Evolutionary conservation across 23 tunicate genomes (phyloP), one percentile per base, ranked within the genome.

Genomic region (Styela plicata): DNA sequence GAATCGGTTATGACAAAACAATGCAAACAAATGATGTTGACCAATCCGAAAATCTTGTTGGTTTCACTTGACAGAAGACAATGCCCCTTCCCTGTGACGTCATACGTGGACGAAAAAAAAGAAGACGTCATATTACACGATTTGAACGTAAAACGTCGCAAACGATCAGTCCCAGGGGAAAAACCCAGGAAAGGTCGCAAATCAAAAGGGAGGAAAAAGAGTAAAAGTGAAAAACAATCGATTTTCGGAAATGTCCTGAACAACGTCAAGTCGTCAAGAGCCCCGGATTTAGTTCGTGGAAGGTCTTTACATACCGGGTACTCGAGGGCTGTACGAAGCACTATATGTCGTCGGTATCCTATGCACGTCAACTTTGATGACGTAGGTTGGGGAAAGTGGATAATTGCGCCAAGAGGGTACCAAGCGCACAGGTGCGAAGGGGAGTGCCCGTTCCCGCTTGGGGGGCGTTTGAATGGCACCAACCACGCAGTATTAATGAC

Each of bases 381-480:
- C 34, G 52, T 91, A 22, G 97, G 97, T 10, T 91, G 97, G 97
- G 76, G 83, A 21, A 80, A 83, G 31, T 91, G 97, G 97, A 67
- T 91, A 31, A 91, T 91, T 19, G 97, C 97, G n/a, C 97, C 97
- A 18, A 65, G 87, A 24, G 76, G 84, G 2, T 70, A 82, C 37
- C 97, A 91, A 33, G 89, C 90, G 20, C 83, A 86, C 83, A 52
- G 90, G 2, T 91, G 97, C 69, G 90, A 82, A 2, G 97, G 97
- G 27, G 90, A 86, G 3, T 91, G 97, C 73, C 97, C 97, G 26
- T 91, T 80, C 33, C 97, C 90, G 1, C 74, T 91, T 1, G 66
- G 90, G 18, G 87, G 87, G 24, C 34, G 69, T 24, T 69, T 91
- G 1, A 91, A 86, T 80, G 83, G 87, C 63, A 91, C 90, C 24